phyloP scores from a whole-genome alignment of 2,888 invertebrate species.

The Venusia cambrica region DNA sequence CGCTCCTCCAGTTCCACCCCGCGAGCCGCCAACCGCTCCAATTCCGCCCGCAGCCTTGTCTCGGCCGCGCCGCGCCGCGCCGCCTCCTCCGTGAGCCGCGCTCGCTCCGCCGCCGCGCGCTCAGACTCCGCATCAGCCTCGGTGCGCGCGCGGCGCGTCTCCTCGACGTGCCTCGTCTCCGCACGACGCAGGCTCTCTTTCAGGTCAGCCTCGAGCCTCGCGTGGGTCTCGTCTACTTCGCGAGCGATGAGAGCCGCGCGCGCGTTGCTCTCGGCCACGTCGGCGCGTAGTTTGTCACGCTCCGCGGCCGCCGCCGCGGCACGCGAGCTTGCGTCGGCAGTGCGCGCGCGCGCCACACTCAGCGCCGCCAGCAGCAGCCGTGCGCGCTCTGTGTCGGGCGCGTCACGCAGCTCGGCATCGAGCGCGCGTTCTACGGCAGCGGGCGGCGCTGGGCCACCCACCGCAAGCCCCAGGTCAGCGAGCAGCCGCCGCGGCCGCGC shows the following conservation, averaged over 20 bases:
- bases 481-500: constrained; percentile 83
- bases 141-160: constrained; percentile 84
- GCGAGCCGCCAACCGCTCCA: constrained; percentile 82
- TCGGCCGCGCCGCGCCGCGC: constrained; percentile 85
- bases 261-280: constrained; percentile 90
- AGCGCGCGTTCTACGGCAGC: constrained; percentile 83
- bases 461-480: constrained; percentile 84
- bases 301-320: constrained; percentile 86
- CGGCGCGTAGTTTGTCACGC: constrained; percentile 89
- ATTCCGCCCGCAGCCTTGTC: constrained; percentile 82
- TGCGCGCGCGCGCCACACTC: constrained; percentile 84
- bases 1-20: constrained; percentile 69
- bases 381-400: constrained; percentile 42
- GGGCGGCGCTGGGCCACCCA: constrained; percentile 77
- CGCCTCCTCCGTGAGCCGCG: constrained; percentile 84
- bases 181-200: constrained; percentile 85
- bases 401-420: constrained; percentile 82
- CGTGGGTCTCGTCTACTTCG: constrained; percentile 95
- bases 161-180: constrained; percentile 89
- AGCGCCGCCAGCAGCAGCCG: constrained; percentile 83
- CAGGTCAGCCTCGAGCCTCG: constrained; percentile 88
- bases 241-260: constrained; percentile 91
- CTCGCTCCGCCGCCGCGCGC: constrained; percentile 80
- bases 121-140: constrained; percentile 89
- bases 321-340: constrained; percentile 87